Evolutionary conservation across 2,888 invertebrate genomes (phyloP).

Genomic region (Lepidochitona cinerea): DNA sequence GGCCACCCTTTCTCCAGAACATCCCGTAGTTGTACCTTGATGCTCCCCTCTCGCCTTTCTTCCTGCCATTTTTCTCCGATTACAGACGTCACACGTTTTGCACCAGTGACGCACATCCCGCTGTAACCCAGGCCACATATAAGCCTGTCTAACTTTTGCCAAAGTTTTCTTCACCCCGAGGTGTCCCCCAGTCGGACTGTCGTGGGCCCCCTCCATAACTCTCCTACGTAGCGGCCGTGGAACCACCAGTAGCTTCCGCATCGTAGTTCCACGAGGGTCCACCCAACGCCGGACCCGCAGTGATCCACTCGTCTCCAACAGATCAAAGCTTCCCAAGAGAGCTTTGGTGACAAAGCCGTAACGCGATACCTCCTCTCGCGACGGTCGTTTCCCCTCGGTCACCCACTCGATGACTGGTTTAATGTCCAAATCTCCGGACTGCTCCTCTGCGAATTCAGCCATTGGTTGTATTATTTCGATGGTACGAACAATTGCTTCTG

Average conservation of each 20-base stretch:
- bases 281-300: neutral
- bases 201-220: conserved; percentile 8
- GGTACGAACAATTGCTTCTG: neutral
- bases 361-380: neutral
- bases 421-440: neutral
- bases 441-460: neutral
- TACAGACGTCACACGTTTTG: conserved; percentile 9
- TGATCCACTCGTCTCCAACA: neutral
- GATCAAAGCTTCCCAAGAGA: neutral
- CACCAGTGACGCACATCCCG: conserved; percentile 11
- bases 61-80: conserved; percentile 13
- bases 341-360: neutral
- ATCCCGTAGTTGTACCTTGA: conserved; percentile 16
- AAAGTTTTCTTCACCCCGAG: conserved; percentile 19
- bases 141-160: conserved; percentile 7
- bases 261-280: neutral
- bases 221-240: conserved; percentile 7
- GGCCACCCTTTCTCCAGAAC: conserved; percentile 21
- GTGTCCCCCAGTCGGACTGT: conserved; percentile 11
- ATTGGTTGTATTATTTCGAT: neutral
- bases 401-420: neutral
- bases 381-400: neutral
- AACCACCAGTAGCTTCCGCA: neutral
- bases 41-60: conserved; percentile 19
- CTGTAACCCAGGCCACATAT: conserved; percentile 16